Evolutionary conservation across 2,797 vertebrate species (phyloP), one percentile per base, ranked within the genome.

Genomic region (Squalus acanthias): DNA sequence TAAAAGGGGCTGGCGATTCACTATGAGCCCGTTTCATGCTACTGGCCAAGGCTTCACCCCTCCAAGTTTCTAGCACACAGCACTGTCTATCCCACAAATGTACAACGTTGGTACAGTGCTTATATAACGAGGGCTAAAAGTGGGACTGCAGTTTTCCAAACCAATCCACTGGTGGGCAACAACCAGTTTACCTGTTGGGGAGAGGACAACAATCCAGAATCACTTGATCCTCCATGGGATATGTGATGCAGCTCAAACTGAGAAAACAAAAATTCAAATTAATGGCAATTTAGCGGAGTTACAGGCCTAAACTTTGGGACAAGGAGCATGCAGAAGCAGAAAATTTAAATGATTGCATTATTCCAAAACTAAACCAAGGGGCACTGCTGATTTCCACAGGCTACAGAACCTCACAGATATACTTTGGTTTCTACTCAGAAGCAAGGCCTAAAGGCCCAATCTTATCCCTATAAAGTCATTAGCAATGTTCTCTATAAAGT

Each of bases 151-250:
- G 65, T 46, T 46, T 69, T 39, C n/a, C 20, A 12, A 93, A 46
- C 63, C 24, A 69, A 93, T 15, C n/a, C 97, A 97, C 65, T 97
- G 96, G 97, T 97, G 97, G 96, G 96, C 96, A 97, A 97, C 97
- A 96, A 96, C 96, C 96, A 95, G 96, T 96, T 96, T 96, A 97
- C 96, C 95, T 69, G 63, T n/a, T 79, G 87, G 67, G 50, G 74
- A 91, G 60, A 96, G 57, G 57, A 63, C 74, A 76, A 87, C 69
- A 97, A 92, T 96, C 96, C 93, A 96, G 96, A 97, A 96, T 96
- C 96, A 96, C 97, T 98, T 98, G 98, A 98, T 98, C 98, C 98
- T 97, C 97, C 98, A 97, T 91, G 97, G 97, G 98, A 98, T 92
- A 53, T 46, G 70, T 93, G n/a, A 65, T 69, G 91, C 39, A 93